These are phyloP conservation scores for Taphrorychus bicolor DNA, from an alignment of 2,888 invertebrate species.

Conservation along the genomic window DNA sequence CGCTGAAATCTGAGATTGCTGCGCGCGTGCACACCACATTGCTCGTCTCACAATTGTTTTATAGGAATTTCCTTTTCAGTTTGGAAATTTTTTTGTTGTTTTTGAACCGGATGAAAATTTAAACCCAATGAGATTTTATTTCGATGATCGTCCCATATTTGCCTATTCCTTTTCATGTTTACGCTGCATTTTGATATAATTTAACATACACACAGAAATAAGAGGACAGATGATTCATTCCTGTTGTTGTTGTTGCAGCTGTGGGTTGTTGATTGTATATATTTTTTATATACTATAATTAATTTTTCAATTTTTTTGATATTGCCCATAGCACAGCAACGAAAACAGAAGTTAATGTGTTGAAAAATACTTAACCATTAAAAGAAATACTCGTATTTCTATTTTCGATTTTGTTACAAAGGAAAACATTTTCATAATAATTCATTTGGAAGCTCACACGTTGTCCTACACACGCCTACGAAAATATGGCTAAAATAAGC, in stretches of 20 bases:
- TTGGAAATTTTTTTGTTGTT: constrained; percentile 14
- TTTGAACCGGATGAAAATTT: constrained; percentile 18
- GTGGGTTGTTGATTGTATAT: too few relatives aligned
- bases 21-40: constrained; percentile 40
- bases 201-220: not conserved
- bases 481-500: too few relatives aligned
- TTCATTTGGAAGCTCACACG: too few relatives aligned
- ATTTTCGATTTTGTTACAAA: too few relatives aligned
- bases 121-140: constrained; percentile 7
- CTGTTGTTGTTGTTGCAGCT: not conserved
- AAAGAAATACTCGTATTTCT: too few relatives aligned
- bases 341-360: too few relatives aligned
- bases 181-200: not conserved
- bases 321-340: too few relatives aligned
- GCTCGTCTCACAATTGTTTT: constrained; percentile 39
- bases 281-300: too few relatives aligned
- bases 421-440: too few relatives aligned
- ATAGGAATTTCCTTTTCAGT: constrained; percentile 32
- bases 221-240: not conserved
- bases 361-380: too few relatives aligned
- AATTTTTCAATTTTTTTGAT: too few relatives aligned
- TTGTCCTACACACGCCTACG: too few relatives aligned
- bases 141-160: not conserved
- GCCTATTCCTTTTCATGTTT: not conserved
- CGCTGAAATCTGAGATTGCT: constrained; percentile 56